Base-by-base conservation (phyloP, 1,140 invertebrate genomes). In the Lasioglossum baleicum region DNA sequence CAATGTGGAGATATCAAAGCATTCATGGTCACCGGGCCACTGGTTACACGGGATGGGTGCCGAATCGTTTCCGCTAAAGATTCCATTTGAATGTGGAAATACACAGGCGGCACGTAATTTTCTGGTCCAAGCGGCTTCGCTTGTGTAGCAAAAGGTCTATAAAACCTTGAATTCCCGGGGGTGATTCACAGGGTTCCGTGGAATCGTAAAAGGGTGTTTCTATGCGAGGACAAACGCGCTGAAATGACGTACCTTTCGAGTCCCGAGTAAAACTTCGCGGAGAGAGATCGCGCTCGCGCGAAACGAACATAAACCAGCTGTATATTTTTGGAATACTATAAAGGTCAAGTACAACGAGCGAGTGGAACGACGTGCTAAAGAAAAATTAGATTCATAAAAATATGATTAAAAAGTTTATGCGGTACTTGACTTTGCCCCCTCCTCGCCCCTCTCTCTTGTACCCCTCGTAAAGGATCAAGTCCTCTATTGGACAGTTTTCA, bases 151-250 rank as follows among this genome's bases (percentile, higher is more conserved):
- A 86, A 82, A 82, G 75, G 84, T 82, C 83, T 82, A 86, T 86
- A 85, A 86, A 85, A 79, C 71, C 83, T 75, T 75, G 85, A 86
- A 79, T 86, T 83, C 83, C 84, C 48, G 26, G 71, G 51, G 83
- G 80, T 85, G 83, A 86, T 82, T 85, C 83, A 76, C 66, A 65
- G 83, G 75, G 75, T 80, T 79, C 71, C 74, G 61, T 63, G 58
- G 75, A 86, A 86, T 85, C 84, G 83, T 86, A 86, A 86, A 86
- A 82, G 80, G 80, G 75, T 86, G 78, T 84, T 85, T 80, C 83
- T 77, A 48, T 44, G 83, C 83, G 82, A 77, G 82, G 83, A 85
- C 83, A 84, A 85, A 85, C 83, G 78, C 65, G 73, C 69, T 85
- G 82, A 84, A 85, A 85, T 85, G 73, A 79, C 77, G 65, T 42